Base-by-base conservation (phyloP, 2,888 invertebrate species). In the Bhutanitis thaidina region DNA sequence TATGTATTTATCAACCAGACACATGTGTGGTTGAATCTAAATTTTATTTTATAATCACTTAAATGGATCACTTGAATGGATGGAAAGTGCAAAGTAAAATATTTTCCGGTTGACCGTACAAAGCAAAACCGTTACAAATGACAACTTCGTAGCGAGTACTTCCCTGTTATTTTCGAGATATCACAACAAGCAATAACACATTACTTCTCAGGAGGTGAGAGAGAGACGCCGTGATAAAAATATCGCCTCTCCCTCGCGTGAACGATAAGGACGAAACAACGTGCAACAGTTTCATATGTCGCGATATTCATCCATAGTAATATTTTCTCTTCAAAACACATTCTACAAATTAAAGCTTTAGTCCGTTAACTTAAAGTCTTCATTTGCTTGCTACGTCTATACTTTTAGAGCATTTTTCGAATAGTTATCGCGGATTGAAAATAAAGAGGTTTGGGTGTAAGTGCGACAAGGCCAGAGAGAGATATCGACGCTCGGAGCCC, bases 81-180 rank as follows among this genome's bases (percentile, higher is more conserved):
- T 27, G 7, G 27, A 27, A 27, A 27, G 27, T 27, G n/a, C n/a
- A n/a, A 20, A n/a, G n/a, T 30, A 30, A 20, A n/a, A n/a, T 10
- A 29, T 49, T 61, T 59, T 64, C 75, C 61, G 82, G 74, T 77
- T 61, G 61, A 59, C 88, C 46, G 57, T 85, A 79, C 78, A 54
- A 55, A 59, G 65, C 62, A 77, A 86, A 88, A 88, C 85, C 81
- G 86, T 85, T 90, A 86, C 86, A 89, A 89, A 90, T 90, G 88
- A 89, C 90, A 89, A 90, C 85, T 89, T 84, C 79, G 82, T 77
- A 84, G 80, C 80, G 86, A 90, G 88, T 86, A 88, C 88, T 89
- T 87, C 89, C 86, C 89, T 90, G 90, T 90, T 90, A 89, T 90
- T 90, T 88, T 80, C 81, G 80, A 89, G 90, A 89, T 90, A 90